Evolutionary conservation across 35 echinoderm and acorn worm genomes (phyloP).

Genomic region (Stichopus chloronotus): DNA sequence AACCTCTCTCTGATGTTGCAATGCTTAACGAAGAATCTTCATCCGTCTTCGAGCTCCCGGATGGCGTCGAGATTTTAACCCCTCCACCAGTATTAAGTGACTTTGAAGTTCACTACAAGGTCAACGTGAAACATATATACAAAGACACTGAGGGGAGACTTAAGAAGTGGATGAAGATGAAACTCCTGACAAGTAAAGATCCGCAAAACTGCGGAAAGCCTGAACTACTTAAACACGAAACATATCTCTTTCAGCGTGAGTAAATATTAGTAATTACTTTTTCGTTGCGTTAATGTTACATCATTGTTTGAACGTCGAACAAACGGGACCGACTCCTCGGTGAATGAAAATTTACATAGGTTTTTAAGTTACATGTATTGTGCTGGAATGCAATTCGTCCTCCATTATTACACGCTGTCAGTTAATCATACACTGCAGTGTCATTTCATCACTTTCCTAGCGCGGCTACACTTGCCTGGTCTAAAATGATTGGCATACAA

Average conservation of each 20-base stretch:
- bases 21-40: neutral
- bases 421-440: no score
- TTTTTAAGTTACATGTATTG: no score
- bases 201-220: conserved; percentile 1
- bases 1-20: neutral
- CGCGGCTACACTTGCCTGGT: no score
- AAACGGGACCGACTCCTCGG: neutral
- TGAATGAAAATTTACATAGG: no score
- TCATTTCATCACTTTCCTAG: no score
- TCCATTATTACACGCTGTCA: no score
- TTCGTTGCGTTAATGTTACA: no score
- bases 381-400: no score
- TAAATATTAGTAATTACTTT: no score
- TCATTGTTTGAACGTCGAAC: neutral
- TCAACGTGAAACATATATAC: conserved; percentile 17
- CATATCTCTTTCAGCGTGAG: neutral
- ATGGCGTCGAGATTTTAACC: neutral
- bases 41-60: neutral
- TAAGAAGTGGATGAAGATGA: neutral
- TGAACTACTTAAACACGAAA: neutral
- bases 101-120: neutral
- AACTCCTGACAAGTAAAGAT: neutral
- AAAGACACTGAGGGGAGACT: neutral
- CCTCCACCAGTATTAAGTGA: neutral
- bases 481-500: no score